Evolutionary conservation across 2,113 vertebrate genomes (phyloP).

Genomic region (Erythrolamprus reginae): DNA sequence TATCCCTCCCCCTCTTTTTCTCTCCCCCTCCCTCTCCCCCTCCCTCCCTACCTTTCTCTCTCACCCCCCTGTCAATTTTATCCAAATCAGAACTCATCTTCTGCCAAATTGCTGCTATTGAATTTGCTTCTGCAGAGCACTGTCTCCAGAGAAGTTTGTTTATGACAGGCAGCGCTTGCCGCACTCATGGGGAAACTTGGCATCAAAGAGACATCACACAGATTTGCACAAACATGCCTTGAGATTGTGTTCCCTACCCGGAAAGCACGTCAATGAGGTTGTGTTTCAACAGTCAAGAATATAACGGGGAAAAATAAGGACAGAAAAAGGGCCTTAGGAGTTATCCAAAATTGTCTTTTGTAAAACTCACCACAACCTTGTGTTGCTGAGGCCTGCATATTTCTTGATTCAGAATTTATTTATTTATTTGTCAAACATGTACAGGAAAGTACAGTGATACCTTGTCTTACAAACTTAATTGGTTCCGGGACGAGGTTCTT

Average conservation of each 20-base stretch:
- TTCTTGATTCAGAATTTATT: not conserved
- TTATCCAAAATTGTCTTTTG: not conserved
- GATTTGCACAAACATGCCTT: not conserved
- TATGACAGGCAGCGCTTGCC: not conserved
- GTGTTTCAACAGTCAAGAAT: not conserved
- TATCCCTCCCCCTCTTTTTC: too few species aligned
- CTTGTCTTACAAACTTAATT: too few species aligned
- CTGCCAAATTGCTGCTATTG: too few species aligned
- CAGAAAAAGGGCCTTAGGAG: not conserved
- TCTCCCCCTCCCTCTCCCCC: too few species aligned
- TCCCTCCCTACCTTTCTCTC: too few species aligned
- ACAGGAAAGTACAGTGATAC: too few species aligned
- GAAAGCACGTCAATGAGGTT: not conserved
- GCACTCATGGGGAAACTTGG: not conserved
- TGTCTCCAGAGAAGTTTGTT: not conserved
- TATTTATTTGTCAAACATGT: too few species aligned
- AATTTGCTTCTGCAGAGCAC: not conserved
- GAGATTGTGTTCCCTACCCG: not conserved
- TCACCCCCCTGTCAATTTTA: not conserved
- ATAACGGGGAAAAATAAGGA: not conserved
- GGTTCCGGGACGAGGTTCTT: too few species aligned
- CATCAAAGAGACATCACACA: too few species aligned
- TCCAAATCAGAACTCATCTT: not conserved
- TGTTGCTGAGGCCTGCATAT: not conserved
- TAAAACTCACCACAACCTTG: not conserved